phyloP scores from a whole-genome alignment of 2,113 vertebrate species.

The Pholis gunnellus region DNA sequence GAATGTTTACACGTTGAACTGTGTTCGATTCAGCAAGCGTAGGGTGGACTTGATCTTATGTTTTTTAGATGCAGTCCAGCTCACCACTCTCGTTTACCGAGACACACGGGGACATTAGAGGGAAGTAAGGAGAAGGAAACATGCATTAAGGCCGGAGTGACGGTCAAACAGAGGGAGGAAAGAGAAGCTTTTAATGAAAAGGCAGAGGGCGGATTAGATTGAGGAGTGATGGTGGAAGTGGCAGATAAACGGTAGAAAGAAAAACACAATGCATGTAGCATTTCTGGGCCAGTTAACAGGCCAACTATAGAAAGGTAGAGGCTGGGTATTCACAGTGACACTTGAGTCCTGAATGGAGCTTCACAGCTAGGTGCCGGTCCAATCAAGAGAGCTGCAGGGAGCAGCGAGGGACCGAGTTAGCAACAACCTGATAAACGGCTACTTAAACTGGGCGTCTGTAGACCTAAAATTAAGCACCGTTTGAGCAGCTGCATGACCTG shows the following conservation, averaged over 20 bases:
- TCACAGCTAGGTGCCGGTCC: slow-evolving; percentile 18
- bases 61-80: background rate
- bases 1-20: too few relatives aligned
- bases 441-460: slow-evolving; percentile 38
- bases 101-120: too few relatives aligned
- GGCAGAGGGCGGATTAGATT: background rate
- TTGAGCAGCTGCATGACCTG: slow-evolving; percentile 4
- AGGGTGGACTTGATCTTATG: background rate
- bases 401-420: background rate
- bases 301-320: background rate
- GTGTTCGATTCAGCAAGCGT: background rate
- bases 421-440: slow-evolving; percentile 64
- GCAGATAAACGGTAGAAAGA: background rate
- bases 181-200: background rate
- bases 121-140: too few relatives aligned
- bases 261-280: background rate
- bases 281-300: background rate
- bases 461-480: slow-evolving; percentile 65
- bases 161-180: background rate
- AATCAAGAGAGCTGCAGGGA: slow-evolving; percentile 33
- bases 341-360: background rate
- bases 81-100: background rate
- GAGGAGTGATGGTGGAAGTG: background rate
- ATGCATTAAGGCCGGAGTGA: too few relatives aligned
- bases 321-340: background rate